A percentile compares a stretch with the other conserved stretches of the same genome.
Conservation (phyloP, 1,140 invertebrate genomes). For the Telenomus remus region DNA sequence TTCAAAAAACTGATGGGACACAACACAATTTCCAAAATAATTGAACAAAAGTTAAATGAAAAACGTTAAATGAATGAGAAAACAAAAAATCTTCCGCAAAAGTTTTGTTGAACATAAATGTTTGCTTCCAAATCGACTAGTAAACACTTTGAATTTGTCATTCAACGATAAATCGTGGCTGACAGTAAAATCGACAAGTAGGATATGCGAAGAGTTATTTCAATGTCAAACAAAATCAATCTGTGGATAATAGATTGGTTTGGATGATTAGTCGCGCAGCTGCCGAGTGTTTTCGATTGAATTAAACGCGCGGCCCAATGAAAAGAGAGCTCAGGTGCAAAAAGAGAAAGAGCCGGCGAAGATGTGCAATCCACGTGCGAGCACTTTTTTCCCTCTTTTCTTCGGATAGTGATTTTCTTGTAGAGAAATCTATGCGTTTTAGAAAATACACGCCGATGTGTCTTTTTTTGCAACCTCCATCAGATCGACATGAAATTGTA, state of each 20-base stretch:
- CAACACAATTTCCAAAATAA: too few species aligned
- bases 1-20: too few species aligned
- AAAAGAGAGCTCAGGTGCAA: constrained; percentile 35
- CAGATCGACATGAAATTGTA: not conserved
- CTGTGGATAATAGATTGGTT: constrained; percentile 43
- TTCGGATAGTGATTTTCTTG: too few species aligned
- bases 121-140: too few species aligned
- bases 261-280: constrained; percentile 37
- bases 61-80: too few species aligned
- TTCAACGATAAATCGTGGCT: constrained; percentile 10
- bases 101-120: too few species aligned
- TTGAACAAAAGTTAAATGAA: too few species aligned
- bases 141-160: not conserved
- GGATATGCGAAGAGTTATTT: constrained; percentile 37
- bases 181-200: not conserved
- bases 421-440: too few species aligned
- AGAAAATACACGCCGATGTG: too few species aligned
- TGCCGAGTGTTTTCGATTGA: constrained; percentile 61
- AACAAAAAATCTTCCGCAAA: too few species aligned
- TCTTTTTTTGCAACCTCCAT: not conserved
- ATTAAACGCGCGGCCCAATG: constrained; percentile 62
- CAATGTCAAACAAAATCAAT: constrained; percentile 56
- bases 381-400: not conserved
- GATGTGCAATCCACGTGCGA: constrained; percentile 22
- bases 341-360: constrained; percentile 19